Evolutionary conservation across 1,140 invertebrate species (phyloP), one percentile per base, ranked within the genome.

Genomic region (Uloborus diversus): DNA sequence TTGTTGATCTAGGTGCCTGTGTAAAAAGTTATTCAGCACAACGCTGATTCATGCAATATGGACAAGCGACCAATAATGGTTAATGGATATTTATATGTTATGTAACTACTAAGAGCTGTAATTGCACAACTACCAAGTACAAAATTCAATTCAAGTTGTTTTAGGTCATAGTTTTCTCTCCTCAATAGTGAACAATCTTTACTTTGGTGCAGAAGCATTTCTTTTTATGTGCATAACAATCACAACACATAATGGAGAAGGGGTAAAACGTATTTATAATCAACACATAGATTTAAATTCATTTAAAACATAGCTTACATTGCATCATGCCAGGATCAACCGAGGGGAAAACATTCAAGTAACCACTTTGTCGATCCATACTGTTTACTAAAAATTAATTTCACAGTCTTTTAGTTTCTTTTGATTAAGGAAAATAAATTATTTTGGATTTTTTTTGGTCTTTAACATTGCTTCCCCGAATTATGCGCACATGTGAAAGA

Each of bases 351-450:
- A 78, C 47, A 56, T 78, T 78, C 66, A 78, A 30, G 42, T 78
- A 78, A 56, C 73, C 13, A 65, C 73, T 66, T 56, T 78, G 73
- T 5, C 73, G 73, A 66, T 78, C 73, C 73, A 78, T 78, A 51
- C 20, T 51, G 37, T 42, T 42, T 7, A 9, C 17, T 42, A 9
- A 9, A 9, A 42, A 9, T 7, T 17, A 9, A 42, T 9, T 17
- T 42, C 37, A 9, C 7, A 42, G 17, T 42, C 17, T 42, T 9
- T 42, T 9, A 9, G 37, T 42, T 9, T 42, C 7, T 42, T 13
- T 51, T 51, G 4, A 20, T 11, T 51, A 51, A 51, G 4, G 49
- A 13, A 51, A n/a, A n/a, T n/a, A n/a, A n/a, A n/a, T n/a, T n/a
- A 20, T 51, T 4, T 51, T 51, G 13, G 37, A 51, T 51, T 5